Base-by-base conservation (phyloP, 2,797 vertebrate species). In the Semaprochilodus insignis region DNA sequence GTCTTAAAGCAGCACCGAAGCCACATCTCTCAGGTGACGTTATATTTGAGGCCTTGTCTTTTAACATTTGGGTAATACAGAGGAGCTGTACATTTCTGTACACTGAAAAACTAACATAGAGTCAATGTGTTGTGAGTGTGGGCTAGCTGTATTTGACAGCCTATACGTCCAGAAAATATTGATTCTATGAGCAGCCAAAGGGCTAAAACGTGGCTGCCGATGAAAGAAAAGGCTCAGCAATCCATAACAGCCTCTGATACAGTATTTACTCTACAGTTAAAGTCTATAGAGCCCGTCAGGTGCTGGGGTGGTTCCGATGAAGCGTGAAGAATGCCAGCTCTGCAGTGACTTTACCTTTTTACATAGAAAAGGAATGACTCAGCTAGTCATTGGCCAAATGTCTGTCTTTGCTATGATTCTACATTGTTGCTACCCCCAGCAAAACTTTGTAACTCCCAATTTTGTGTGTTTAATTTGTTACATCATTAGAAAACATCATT, bases 281-380 rank as follows among this genome's bases (percentile, higher is more conserved):
- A 31, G 48, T 6, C 23, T 54, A 21, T 31, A 27, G 34, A 11
- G 70, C 48, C 51, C 7, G 51, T 71, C 44, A 71, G 48, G 5
- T 54, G 6, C 69, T 15, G 40, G 40, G 3, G 31, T 11, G 25
- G 19, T 23, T 52, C 51, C 52, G 40, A 63, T n/a, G 34, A 25
- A 72, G 19, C 70, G 40, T 52, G 40, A 73, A 73, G 57, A 25
- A 80, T 80, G 19, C 25, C 55, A 52, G n/a, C 66, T 63, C 40
- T 62, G 19, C 57, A 60, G 25, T 62, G 65, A 70, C 34, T 70
- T 60, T 16, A 70, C 25, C 44, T 40, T 44, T 52, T 52, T n/a
- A 77, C 44, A 27, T 57, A 19, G 51, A 59, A 40, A 60, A 71
- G 48, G 34, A 69, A 14, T 48, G 44, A 48, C 10, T 48, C 8